A percentile compares a stretch with the other conserved stretches of the same genome.
These are phyloP conservation scores for Papilio machaon DNA, from an alignment of 1,140 invertebrate genomes.

Conservation along the genomic window DNA sequence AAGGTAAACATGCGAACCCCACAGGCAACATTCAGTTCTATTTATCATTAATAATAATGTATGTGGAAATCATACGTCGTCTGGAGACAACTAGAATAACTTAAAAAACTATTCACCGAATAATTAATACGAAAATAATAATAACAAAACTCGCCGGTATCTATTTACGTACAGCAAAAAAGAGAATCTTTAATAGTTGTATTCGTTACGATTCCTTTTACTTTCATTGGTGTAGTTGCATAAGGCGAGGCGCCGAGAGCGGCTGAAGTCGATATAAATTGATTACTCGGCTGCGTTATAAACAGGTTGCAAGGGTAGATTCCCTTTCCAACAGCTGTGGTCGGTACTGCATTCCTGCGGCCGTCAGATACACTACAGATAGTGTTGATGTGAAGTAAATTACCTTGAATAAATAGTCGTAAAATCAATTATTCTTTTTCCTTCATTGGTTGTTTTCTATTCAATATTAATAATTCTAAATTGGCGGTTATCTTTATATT, in stretches of 20 bases:
- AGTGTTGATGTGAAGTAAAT: slow-evolving; percentile 53
- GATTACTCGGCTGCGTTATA: slow-evolving; percentile 56
- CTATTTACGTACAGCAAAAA: slow-evolving; percentile 17
- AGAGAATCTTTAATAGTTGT: slow-evolving; percentile 21
- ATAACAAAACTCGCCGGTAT: slow-evolving; percentile 2
- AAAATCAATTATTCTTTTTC: slow-evolving; percentile 9
- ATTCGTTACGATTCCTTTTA: slow-evolving; percentile 43
- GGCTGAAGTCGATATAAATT: slow-evolving; percentile 49
- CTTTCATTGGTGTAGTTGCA: slow-evolving; percentile 60
- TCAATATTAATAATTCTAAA: not conserved
- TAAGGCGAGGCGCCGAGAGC: slow-evolving; percentile 42
- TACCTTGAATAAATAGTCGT: slow-evolving; percentile 35
- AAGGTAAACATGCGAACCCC: not conserved
- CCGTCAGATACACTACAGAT: slow-evolving; percentile 59
- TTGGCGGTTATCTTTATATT: no score
- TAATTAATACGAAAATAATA: not conserved
- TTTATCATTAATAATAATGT: not conserved
- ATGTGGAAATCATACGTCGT: not conserved
- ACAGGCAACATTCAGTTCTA: not conserved
- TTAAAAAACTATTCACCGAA: not conserved
- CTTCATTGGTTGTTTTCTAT: not conserved
- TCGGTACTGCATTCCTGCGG: slow-evolving; percentile 65
- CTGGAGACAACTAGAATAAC: not conserved
- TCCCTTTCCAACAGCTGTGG: slow-evolving; percentile 65
- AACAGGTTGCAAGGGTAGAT: slow-evolving; percentile 66